Base-by-base conservation (phyloP, 2,797 vertebrate genomes). In the Gambelia wislizenii region DNA sequence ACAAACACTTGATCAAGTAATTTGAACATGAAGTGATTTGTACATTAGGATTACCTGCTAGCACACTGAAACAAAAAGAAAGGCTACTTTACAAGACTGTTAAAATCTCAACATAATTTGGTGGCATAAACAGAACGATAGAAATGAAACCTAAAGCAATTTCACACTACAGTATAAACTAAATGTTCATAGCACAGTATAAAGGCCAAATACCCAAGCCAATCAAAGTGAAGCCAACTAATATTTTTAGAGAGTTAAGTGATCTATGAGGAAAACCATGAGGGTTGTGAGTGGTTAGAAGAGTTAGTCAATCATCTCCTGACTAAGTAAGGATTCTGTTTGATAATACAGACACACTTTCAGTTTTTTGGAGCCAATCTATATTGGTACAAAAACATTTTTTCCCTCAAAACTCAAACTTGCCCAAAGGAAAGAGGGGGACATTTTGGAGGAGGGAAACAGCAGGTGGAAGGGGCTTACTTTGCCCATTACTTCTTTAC, bases 191-290 rank as follows among this genome's bases (percentile, higher is more conserved):
- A 44, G 52, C 39, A 74, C 20, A n/a, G 1, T 16, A 74, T 47
- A 69, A 54, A 52, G 36, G 33, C 42, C 33, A 49, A n/a, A 47
- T 74, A 54, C 61, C 39, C 33, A 74, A n/a, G 49, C n/a, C 61
- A 33, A 74, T 44, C 69, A 67, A 67, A 84, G 18, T 72, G 27
- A 67, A 36, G 33, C 20, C 82, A 86, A 44, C 67, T n/a, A 27
- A 3, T 64, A 76, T 83, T 83, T 82, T 88, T 64, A 76, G 56
- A 44, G 77, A 76, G 47, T 10, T 54, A 84, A 84, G 13, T 56
- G 22, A 70, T 56, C 49, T 54, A 25, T 84, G 52, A 79, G 27
- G 18, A 49, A 59, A 59, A 59, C 56, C 13, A 59, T 59, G 56
- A 22, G 3, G 20, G 22, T 18, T 59, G 4, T 20, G 18, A 20